Percentiles rank a stretch among this genome's conserved stretches.
Conservation (phyloP, 2,888 invertebrate species). For the Drosophila nigricruria region DNA sequence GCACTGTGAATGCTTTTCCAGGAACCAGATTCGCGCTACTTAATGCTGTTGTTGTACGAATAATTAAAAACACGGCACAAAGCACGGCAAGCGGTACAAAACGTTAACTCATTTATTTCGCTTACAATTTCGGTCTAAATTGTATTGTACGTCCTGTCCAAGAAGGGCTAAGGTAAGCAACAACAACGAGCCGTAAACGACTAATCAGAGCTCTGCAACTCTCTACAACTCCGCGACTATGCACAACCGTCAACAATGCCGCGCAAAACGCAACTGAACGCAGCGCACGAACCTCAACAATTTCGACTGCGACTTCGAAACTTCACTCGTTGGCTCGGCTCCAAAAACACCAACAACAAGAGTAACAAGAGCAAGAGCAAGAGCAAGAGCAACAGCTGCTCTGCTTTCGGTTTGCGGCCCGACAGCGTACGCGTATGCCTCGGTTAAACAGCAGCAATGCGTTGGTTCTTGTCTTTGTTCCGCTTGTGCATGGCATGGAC, state of each 20-base stretch:
- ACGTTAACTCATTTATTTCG: conserved; percentile 10
- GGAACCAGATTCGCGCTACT: conserved; percentile 8
- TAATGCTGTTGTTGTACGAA: conserved; percentile 15
- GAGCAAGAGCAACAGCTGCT: conserved; percentile 36
- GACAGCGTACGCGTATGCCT: conserved; percentile 18
- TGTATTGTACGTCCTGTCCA: conserved; percentile 22
- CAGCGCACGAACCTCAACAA: conserved; percentile 36
- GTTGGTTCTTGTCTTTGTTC: conserved; percentile 21
- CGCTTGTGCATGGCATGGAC: not conserved
- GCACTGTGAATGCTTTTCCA: conserved; percentile 41
- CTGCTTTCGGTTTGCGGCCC: conserved; percentile 13
- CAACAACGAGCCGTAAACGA: not conserved
- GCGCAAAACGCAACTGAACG: conserved; percentile 61
- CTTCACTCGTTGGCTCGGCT: conserved; percentile 48
- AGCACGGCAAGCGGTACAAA: conserved; percentile 13
- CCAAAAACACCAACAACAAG: conserved; percentile 14
- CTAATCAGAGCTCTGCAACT: not conserved
- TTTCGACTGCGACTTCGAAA: conserved; percentile 36
- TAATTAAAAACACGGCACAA: conserved; percentile 34
- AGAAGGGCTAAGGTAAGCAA: conserved; percentile 12
- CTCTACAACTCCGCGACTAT: not conserved
- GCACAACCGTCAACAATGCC: conserved; percentile 40
- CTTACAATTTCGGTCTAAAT: conserved; percentile 18
- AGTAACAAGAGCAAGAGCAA: conserved; percentile 16
- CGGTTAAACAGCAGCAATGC: conserved; percentile 18